Evolutionary conservation across 2,113 vertebrate genomes (phyloP), one percentile per base, ranked within the genome.

Genomic region (Saguinus midas): DNA sequence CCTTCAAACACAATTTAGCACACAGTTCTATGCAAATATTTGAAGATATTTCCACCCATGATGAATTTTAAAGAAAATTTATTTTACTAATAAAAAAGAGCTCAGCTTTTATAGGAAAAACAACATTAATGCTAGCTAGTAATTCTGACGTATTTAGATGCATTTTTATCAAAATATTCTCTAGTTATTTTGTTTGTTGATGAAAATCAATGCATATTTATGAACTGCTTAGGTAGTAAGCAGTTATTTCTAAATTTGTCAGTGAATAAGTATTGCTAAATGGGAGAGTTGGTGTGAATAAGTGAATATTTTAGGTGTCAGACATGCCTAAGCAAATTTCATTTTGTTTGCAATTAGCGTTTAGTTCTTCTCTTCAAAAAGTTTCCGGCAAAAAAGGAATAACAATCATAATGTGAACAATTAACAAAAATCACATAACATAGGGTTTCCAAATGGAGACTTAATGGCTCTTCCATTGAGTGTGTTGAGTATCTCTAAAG

Each of bases 221-320:
- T 96, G 79, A 96, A 76, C 40, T 86, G 58, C 73, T 96, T 87
- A 97, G 89, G 45, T 96, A 80, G 64, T 78, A 95, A 86, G 57
- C 66, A 94, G 32, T 82, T 97, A 73, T 93, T 96, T 92, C 89
- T 93, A 90, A 96, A 90, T 91, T 96, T 96, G 58, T 73, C 83
- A 91, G 32, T 96, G 92, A 96, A 89, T 89, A 96, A 89, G 75
- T 89, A 91, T 55, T 95, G 90, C 50, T 79, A 75, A 96, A 94
- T 94, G 45, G 58, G 48, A 81, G 45, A 96, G 37, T 78, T 94
- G 45, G 23, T 92, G 40, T 96, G 96, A 97, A 96, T 43, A 82
- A 95, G 75, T 90, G 37, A 95, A 64, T 92, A 96, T 85, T 92
- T 93, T 85, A 58, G 76, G 40, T 92, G 79, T 76, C 80, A 93